Conservation (phyloP, 1,140 invertebrate species). For the Thaumatotibia leucotreta region DNA sequence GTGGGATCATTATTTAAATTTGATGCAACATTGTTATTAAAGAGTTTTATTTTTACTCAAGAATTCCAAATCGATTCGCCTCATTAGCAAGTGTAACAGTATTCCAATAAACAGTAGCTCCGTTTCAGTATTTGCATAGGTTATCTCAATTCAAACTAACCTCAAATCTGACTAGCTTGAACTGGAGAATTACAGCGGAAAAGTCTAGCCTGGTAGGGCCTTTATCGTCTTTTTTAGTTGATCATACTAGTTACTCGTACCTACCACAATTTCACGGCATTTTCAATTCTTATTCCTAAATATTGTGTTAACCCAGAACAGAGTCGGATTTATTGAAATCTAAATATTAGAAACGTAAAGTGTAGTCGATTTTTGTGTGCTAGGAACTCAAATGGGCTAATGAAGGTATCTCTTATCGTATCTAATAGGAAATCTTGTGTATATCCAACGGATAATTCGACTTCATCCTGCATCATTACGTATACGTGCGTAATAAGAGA, state of each 20-base stretch:
- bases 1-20: neutral
- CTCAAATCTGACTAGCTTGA: no score
- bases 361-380: neutral
- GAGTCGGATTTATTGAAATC: no score
- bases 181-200: no score
- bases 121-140: no score
- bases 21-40: neutral
- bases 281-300: no score
- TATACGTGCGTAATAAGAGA: constrained; percentile 1
- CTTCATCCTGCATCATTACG: neutral
- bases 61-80: neutral
- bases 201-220: no score
- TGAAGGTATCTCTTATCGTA: neutral
- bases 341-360: neutral
- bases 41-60: neutral
- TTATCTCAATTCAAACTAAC: no score
- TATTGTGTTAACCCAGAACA: no score
- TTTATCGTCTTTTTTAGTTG: no score
- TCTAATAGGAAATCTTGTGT: neutral
- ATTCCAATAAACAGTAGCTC: no score
- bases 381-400: neutral
- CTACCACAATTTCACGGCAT: no score
- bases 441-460: neutral
- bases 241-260: no score
- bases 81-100: neutral